Percentiles rank a stretch among this genome's conserved stretches.
These are phyloP conservation scores for Panthera tigris DNA, from an alignment of 2,113 vertebrate genomes.

Conservation along the genomic window DNA sequence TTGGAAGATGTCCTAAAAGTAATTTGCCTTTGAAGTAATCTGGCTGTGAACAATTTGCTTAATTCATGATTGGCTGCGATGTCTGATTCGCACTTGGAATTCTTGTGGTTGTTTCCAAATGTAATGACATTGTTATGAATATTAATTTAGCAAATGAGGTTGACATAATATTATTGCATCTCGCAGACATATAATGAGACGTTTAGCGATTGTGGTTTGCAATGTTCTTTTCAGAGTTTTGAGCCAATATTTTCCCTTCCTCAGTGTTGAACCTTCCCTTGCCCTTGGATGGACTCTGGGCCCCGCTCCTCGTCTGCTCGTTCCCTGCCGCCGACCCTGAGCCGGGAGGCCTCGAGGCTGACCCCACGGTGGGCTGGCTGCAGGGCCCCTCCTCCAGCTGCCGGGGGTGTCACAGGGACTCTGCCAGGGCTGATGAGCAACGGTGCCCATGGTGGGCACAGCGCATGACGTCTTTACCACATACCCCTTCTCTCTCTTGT, in stretches of 20 bases:
- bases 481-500: too few relatives aligned
- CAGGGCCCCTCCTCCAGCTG: background rate
- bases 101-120: slow-evolving; percentile 20
- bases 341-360: background rate
- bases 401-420: background rate
- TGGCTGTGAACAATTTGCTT: background rate
- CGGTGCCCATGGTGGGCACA: too few relatives aligned
- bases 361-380: background rate
- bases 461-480: background rate
- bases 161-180: background rate
- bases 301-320: background rate
- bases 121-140: slow-evolving; percentile 1
- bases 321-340: background rate
- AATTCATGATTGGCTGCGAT: slow-evolving; percentile 9
- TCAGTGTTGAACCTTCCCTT: background rate
- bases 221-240: slow-evolving; percentile 12
- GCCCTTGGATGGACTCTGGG: background rate
- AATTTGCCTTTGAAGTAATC: slow-evolving; percentile 30
- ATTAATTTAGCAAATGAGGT: slow-evolving; percentile 45
- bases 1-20: slow-evolving; percentile 34
- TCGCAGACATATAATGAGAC: background rate
- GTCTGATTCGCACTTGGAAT: slow-evolving; percentile 31
- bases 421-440: background rate
- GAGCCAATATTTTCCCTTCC: background rate
- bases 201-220: slow-evolving; percentile 5